phyloP scores from a whole-genome alignment of 64 coral and sea anemone genomes.

The Montipora foliosa region DNA sequence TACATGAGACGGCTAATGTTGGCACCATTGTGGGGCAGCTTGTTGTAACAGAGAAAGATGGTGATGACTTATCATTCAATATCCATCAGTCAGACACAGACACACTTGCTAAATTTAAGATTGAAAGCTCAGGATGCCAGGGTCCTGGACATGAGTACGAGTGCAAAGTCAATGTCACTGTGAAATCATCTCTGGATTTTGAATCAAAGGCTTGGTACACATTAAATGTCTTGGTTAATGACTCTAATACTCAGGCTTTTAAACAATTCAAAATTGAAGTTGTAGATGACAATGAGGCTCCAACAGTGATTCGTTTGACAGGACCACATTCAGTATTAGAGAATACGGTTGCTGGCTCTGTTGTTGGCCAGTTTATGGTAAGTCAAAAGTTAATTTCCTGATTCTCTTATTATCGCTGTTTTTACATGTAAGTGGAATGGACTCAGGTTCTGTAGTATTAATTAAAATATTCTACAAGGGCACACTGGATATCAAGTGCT shows the following conservation, averaged over 20 bases:
- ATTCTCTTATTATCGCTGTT: no score
- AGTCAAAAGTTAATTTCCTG: background rate
- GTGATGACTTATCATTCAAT: conserved; percentile 73
- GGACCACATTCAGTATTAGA: conserved; percentile 60
- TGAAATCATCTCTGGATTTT: conserved; percentile 67
- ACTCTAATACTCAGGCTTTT: conserved; percentile 50
- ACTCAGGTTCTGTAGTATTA: no score
- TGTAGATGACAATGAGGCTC: conserved; percentile 78
- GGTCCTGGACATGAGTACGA: conserved; percentile 20
- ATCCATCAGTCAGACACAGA: conserved; percentile 62
- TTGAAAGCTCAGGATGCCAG: conserved; percentile 6
- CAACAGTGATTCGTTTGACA: conserved; percentile 64
- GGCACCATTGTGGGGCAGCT: conserved; percentile 68
- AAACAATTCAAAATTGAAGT: conserved; percentile 71
- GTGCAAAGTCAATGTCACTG: conserved; percentile 59
- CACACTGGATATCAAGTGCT: no score
- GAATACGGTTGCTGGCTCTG: conserved; percentile 48
- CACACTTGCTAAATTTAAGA: conserved; percentile 68
- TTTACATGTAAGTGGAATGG: no score
- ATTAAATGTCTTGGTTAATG: conserved; percentile 67
- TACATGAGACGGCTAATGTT: conserved; percentile 62
- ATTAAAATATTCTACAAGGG: no score
- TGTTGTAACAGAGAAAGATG: conserved; percentile 81
- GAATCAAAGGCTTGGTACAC: conserved; percentile 46
- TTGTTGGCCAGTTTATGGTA: conserved; percentile 80